phyloP scores from a whole-genome alignment of 2,113 vertebrate species.

The Lamprotornis superbus region DNA sequence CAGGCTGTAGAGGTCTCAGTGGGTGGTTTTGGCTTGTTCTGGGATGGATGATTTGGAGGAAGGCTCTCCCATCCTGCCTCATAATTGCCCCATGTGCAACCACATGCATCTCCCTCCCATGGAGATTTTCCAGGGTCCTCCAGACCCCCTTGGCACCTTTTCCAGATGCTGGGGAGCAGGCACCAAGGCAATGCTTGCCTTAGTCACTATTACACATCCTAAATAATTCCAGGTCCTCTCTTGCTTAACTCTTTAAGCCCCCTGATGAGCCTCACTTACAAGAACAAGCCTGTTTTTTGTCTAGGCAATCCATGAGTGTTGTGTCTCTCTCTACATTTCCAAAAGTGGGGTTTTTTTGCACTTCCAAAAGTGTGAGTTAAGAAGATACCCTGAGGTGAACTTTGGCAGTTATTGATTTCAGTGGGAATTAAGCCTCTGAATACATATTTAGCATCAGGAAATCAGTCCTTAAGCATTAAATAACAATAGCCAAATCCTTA shows the following conservation, averaged over 20 bases:
- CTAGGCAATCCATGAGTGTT: neutral
- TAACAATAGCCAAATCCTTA: neutral
- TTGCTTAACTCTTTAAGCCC: neutral
- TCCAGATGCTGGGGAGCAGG: rapidly evolving
- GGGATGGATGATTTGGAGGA: neutral
- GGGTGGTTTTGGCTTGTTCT: neutral
- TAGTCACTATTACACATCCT: neutral
- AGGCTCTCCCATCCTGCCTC: neutral
- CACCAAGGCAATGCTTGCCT: neutral
- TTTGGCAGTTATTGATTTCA: neutral
- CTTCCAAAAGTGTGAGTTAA: neutral
- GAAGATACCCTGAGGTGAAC: neutral
- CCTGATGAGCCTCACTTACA: neutral
- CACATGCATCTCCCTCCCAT: rapidly evolving
- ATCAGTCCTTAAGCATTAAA: neutral
- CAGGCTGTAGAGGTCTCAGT: neutral
- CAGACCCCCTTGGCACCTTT: rapidly evolving
- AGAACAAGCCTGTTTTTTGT: neutral
- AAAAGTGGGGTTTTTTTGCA: neutral
- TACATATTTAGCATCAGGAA: neutral
- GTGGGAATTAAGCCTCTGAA: neutral
- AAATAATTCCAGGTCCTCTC: neutral
- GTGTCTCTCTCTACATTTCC: neutral
- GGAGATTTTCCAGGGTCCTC: neutral
- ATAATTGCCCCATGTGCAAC: rapidly evolving